These are phyloP conservation scores for Xanthia icteritia DNA, from an alignment of 2,888 invertebrate species.

Conservation along the genomic window DNA sequence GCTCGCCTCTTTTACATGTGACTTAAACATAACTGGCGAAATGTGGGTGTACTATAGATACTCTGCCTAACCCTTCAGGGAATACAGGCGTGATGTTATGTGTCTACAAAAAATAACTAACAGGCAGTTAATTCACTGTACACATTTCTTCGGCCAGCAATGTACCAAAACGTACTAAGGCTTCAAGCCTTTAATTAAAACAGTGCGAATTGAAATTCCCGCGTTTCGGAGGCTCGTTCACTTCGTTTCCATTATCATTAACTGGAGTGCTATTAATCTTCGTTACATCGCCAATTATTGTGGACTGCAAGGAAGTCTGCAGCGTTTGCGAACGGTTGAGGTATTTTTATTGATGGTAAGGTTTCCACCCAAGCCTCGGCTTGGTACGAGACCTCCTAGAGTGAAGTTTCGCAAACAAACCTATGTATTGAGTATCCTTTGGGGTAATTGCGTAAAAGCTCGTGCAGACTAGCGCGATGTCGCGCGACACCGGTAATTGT, in stretches of 20 bases:
- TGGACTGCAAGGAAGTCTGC: slow-evolving; percentile 62
- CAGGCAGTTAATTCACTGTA: not conserved
- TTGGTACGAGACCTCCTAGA: not conserved
- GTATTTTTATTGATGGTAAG: slow-evolving; percentile 54
- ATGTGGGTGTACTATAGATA: not conserved
- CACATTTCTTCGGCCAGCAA: slow-evolving; percentile 43
- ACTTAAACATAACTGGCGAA: not conserved
- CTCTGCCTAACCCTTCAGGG: not conserved
- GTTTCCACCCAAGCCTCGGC: not conserved
- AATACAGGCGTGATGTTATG: not conserved
- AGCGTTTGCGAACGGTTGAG: slow-evolving; percentile 36
- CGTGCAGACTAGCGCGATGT: too few relatives aligned
- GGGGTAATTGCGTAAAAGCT: too few relatives aligned
- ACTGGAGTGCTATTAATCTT: slow-evolving; percentile 81
- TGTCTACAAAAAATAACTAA: not conserved
- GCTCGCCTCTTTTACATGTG: not conserved
- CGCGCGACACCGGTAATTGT: too few relatives aligned
- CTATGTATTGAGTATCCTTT: too few relatives aligned
- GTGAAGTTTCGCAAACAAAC: not conserved
- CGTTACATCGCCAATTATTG: slow-evolving; percentile 74
- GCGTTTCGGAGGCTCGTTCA: slow-evolving; percentile 72
- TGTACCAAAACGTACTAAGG: slow-evolving; percentile 62
- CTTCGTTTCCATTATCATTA: slow-evolving; percentile 86
- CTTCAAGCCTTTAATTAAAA: slow-evolving; percentile 79
- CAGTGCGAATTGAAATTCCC: slow-evolving; percentile 81